Base-by-base conservation (phyloP, 2,888 invertebrate species). In the Drosophila maculinotata region DNA sequence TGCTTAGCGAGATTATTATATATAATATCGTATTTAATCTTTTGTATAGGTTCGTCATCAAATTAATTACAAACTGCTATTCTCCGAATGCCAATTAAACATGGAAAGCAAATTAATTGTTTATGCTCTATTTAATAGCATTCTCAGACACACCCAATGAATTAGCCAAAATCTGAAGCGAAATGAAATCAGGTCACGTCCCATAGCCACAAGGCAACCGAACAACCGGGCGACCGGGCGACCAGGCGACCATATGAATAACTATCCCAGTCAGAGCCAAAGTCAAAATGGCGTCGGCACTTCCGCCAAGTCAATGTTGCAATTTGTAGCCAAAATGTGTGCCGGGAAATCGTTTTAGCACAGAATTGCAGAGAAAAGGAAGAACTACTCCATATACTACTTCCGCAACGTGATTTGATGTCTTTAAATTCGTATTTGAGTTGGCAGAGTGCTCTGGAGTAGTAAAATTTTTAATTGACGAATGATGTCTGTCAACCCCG, bases 131-230 rank as follows among this genome's bases (percentile, higher is more conserved):
- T 69, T 71, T 64, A 59, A 69, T 52, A 36, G 6, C 45, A 57
- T 60, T 56, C 30, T 45, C 39, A 20, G 33, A 42, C 45, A 59
- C 65, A 42, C 35, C 41, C 48, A 28, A 49, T 31, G 31, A 49
- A 51, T 73, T 58, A 41, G 53, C 52, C 31, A 9, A 35, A 35
- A 51, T 45, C 45, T 23, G 12, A 39, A 45, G 39, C n/a, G 20
- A 17, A 63, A 65, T 56, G 56, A 69, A 73, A 68, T 57, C 71
- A 39, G 47, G 57, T 74, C 74, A 75, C 74, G 74, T 75, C 35
- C 59, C 31, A 48, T 9, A 26, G 38, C n/a, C 47, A 39, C 25
- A 26, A 28, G 42, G 39, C 33, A 23, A 54, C 35, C 17, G 7
- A 7, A 10, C 51, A 15, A 33, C 41, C 36, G 23, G 15, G 28